phyloP scores from a whole-genome alignment of 2,113 vertebrate species.

The Lepidothrix coronata region DNA sequence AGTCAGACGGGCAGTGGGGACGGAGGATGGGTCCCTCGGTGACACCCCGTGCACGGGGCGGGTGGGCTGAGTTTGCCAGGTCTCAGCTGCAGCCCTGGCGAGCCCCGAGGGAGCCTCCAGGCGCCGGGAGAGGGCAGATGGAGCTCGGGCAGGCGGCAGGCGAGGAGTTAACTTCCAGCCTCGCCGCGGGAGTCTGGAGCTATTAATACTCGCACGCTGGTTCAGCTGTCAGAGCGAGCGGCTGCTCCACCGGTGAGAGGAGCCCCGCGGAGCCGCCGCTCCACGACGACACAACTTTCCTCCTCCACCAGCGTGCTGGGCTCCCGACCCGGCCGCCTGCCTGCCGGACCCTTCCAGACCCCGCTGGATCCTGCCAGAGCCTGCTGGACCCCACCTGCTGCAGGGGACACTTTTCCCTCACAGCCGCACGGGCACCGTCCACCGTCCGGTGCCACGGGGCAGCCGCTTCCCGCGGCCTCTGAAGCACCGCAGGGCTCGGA shows the following conservation, averaged over 20 bases:
- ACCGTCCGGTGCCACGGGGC: neutral
- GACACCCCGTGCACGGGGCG: accelerated
- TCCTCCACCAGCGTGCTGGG: neutral
- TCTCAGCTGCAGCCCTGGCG: neutral
- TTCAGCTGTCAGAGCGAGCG: conserved; percentile 68
- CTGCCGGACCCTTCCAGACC: neutral
- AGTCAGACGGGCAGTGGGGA: too few relatives aligned
- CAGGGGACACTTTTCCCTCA: neutral
- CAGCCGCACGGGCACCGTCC: neutral
- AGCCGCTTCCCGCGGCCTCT: neutral
- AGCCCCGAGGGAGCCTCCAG: neutral
- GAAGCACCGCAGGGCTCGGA: neutral
- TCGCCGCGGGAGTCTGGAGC: conserved; percentile 73
- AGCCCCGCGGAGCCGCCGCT: conserved; percentile 1
- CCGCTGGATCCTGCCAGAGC: neutral
- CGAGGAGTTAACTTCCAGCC: conserved; percentile 74
- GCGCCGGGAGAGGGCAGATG: neutral
- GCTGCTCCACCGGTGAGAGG: conserved; percentile 4
- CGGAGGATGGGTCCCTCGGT: accelerated
- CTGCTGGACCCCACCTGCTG: neutral
- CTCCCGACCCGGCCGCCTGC: neutral
- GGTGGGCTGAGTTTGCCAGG: neutral
- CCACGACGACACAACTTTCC: conserved; percentile 59
- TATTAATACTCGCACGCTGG: conserved; percentile 77
- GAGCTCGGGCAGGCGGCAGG: conserved; percentile 34